Base-by-base conservation (phyloP, 2,113 vertebrate genomes). In the Vicugna pacos region DNA sequence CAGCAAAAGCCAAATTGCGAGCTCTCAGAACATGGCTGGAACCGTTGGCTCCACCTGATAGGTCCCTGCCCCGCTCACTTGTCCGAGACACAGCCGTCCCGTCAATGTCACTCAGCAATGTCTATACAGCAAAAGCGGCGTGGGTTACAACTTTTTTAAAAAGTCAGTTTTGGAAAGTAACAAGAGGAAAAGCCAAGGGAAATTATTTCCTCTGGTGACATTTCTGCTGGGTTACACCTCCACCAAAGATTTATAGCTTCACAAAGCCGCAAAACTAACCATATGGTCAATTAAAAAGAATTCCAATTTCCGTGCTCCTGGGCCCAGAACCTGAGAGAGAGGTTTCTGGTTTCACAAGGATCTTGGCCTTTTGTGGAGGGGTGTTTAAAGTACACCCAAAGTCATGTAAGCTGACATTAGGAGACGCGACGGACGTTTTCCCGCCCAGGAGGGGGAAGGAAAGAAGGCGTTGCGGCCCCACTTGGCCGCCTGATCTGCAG, bases 221-320 rank as follows among this genome's bases (percentile, higher is more conserved):
- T 96, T 96, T 97, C 91, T 97, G 96, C 96, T 88, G 96, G 97
- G 97, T 97, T 95, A 94, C 89, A 97, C 88, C 8, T 62, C 91
- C 73, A 88, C 38, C 93, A 91, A 97, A 98, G 98, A 98, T 98
- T 98, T 98, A 98, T 91, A 97, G 94, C 96, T 88, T 92, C 52
- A 80, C 89, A 94, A 97, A 96, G 95, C 77, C 91, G 26, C 93
- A 97, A 97, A 98, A 95, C 97, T 97, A 98, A 98, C 97, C 97
- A 97, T 97, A 97, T 94, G 98, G 98, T 97, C 98, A 98, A 97
- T 98, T 93, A 96, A 80, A 98, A 91, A 98, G 96, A 97, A 98
- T 96, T 98, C 92, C 96, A 97, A 93, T 98, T 97, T 98, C 95
- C 58, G 20, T 4, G 20, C 65, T 95, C 60, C 38, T 48, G 62